These are phyloP conservation scores for Sarcophaga caerulescens DNA, from an alignment of 2,888 invertebrate species.

Conservation along the genomic window DNA sequence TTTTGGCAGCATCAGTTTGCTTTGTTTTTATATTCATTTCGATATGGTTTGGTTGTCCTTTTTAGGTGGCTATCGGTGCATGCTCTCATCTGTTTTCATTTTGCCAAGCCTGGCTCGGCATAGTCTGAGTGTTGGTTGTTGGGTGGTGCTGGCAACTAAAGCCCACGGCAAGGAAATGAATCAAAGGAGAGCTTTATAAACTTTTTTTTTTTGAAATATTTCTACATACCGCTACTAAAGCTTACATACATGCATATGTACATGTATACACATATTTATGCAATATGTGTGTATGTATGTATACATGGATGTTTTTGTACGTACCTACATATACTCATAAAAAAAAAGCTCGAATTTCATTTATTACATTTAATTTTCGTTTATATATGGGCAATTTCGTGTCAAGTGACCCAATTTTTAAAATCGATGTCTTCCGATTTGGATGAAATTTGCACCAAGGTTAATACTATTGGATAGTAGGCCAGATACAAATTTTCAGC, in stretches of 20 bases:
- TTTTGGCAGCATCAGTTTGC: constrained; percentile 17
- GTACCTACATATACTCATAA: not conserved
- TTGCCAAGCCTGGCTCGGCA: not conserved
- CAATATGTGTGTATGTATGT: constrained; percentile 2
- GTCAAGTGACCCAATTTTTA: no score
- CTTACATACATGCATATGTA: constrained; percentile 11
- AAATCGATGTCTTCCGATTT: no score
- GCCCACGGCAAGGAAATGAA: constrained; percentile 58
- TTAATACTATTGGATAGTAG: no score
- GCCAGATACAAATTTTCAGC: no score
- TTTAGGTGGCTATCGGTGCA: constrained; percentile 36
- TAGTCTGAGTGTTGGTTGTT: constrained; percentile 29
- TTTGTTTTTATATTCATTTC: constrained; percentile 21
- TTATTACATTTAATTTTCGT: constrained; percentile 52
- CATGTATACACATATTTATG: not conserved
- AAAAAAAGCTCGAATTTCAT: constrained; percentile 53
- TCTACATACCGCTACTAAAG: not conserved
- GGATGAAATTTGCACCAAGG: no score
- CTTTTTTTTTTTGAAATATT: constrained; percentile 13
- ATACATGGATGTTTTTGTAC: not conserved
- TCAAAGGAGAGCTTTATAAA: constrained; percentile 59
- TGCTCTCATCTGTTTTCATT: not conserved
- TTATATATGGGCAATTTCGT: no score
- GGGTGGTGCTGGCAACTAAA: constrained; percentile 47
- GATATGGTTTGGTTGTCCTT: constrained; percentile 26